Conservation (phyloP, 2,113 vertebrate genomes). For the Chionodraco myersi region DNA sequence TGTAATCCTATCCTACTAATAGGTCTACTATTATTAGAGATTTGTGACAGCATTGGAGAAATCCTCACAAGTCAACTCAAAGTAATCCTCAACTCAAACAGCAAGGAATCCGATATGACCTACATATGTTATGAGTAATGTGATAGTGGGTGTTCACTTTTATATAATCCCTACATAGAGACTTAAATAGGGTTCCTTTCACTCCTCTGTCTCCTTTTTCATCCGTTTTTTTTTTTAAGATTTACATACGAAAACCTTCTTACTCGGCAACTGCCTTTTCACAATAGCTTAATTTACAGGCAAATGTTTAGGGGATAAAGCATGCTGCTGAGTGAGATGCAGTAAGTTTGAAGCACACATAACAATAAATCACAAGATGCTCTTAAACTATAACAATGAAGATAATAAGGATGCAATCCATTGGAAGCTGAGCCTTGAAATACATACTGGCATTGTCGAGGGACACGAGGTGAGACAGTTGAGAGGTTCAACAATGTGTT, state of each 20-base stretch:
- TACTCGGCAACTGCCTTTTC: neutral
- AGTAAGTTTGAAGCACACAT: neutral
- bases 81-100: constrained; percentile 19
- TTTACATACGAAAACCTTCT: neutral
- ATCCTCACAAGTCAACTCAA: constrained; percentile 12
- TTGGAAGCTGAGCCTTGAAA: neutral
- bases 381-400: neutral
- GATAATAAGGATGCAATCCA: neutral
- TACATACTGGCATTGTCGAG: neutral
- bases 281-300: neutral
- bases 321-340: neutral
- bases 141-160: constrained; percentile 20
- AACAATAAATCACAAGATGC: neutral
- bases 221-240: neutral
- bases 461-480: too few relatives aligned
- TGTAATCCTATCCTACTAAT: neutral
- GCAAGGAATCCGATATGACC: constrained; percentile 8
- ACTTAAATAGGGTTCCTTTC: constrained; percentile 10
- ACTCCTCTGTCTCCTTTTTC: constrained; percentile 1
- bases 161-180: constrained; percentile 16
- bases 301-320: neutral
- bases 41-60: neutral
- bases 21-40: neutral
- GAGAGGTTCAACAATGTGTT: too few relatives aligned
- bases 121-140: constrained; percentile 16